Conservation (phyloP, 2,797 vertebrate genomes). For the Onychomys leucogaster region DNA sequence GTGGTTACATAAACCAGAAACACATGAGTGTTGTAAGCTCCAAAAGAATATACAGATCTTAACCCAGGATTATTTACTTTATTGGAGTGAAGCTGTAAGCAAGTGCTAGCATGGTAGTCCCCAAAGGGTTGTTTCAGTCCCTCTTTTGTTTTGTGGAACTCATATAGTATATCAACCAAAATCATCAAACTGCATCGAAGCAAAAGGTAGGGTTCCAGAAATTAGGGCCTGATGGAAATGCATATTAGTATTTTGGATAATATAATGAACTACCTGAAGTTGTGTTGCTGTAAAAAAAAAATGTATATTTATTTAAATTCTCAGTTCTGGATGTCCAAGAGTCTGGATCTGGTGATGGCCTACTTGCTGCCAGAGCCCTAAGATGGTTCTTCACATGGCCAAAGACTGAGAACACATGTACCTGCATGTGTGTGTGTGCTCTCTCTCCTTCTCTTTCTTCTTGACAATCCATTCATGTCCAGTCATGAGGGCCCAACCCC, state of each 20-base stretch:
- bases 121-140: not conserved
- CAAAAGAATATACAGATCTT: slow-evolving; percentile 77
- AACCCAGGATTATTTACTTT: slow-evolving; percentile 72
- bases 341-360: not conserved
- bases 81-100: slow-evolving; percentile 15
- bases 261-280: not conserved
- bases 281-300: not conserved
- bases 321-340: not conserved
- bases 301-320: not conserved
- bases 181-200: slow-evolving; percentile 52
- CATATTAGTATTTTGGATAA: not conserved
- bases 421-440: too few species aligned
- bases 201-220: slow-evolving; percentile 52
- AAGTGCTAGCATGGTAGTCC: slow-evolving; percentile 51
- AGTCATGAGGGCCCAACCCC: accelerated
- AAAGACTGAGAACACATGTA: too few species aligned
- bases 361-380: not conserved
- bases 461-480: not conserved
- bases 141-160: slow-evolving; percentile 53
- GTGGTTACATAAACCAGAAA: slow-evolving; percentile 78
- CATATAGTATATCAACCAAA: slow-evolving; percentile 62
- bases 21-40: slow-evolving; percentile 60
- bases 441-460: not conserved
- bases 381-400: not conserved
- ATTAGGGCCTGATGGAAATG: slow-evolving; percentile 4